phyloP scores from a whole-genome alignment of 2,797 vertebrate species.

The Amblyopsis hoosieri region DNA sequence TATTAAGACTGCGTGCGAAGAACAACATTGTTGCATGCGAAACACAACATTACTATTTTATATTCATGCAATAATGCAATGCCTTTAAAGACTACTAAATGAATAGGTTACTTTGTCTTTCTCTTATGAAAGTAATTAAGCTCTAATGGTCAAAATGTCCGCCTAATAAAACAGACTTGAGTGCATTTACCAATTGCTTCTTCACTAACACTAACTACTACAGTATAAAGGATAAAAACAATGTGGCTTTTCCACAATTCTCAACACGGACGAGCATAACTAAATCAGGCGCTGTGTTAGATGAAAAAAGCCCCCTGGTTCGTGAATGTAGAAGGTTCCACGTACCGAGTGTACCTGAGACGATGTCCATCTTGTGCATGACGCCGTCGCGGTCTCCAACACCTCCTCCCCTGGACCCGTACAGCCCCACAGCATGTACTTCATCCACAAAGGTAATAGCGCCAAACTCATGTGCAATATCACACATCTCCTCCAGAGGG shows the following conservation, averaged over 20 bases:
- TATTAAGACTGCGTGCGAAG: slow-evolving; percentile 1
- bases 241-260: too few species aligned
- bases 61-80: too few species aligned
- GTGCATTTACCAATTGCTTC: too few species aligned
- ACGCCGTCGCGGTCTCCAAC: slow-evolving; percentile 91
- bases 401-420: slow-evolving; percentile 87
- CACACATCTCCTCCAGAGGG: slow-evolving; percentile 90
- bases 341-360: slow-evolving; percentile 93
- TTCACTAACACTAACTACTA: too few species aligned
- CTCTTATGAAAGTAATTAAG: too few species aligned
- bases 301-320: neutral
- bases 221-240: too few species aligned
- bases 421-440: slow-evolving; percentile 93
- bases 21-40: slow-evolving; percentile 2
- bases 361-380: slow-evolving; percentile 96
- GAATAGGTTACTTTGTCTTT: too few species aligned
- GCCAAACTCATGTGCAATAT: slow-evolving; percentile 87
- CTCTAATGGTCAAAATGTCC: too few species aligned
- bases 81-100: too few species aligned
- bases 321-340: neutral
- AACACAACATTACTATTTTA: too few species aligned
- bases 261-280: too few species aligned
- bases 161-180: too few species aligned
- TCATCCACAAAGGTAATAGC: slow-evolving; percentile 95
- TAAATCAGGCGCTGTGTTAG: neutral